A percentile compares a stretch with the other conserved stretches of the same genome.
These are phyloP conservation scores for Pithys albifrons DNA, from an alignment of 2,113 vertebrate species.

Conservation along the genomic window DNA sequence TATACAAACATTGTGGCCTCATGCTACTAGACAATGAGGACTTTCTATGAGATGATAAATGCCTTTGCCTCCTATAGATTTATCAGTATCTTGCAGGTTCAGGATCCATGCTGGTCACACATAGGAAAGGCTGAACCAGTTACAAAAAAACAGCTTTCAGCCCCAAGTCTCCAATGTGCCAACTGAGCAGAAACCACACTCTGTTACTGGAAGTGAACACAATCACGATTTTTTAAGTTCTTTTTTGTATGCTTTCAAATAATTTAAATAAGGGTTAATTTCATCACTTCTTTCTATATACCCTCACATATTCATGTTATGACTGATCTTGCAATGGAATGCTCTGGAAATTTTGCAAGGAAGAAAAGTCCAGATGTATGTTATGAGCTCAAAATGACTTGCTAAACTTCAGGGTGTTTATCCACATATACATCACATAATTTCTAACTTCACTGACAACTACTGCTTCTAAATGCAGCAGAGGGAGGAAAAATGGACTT, in stretches of 20 bases:
- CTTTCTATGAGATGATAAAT: slow-evolving; percentile 53
- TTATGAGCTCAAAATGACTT: background rate
- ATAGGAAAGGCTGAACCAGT: background rate
- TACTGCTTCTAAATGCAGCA: background rate
- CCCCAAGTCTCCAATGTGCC: background rate
- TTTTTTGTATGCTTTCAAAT: background rate
- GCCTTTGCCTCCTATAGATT: slow-evolving; percentile 30
- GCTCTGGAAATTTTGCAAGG: background rate
- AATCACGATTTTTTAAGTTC: rapidly evolving
- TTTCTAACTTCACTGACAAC: background rate
- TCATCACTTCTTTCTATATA: background rate
- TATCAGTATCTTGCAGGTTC: slow-evolving; percentile 33
- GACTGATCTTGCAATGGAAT: background rate
- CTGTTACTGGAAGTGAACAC: background rate
- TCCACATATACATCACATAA: background rate
- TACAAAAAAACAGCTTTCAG: background rate
- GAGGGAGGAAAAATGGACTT: background rate
- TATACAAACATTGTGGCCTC: slow-evolving; percentile 28
- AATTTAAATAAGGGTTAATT: background rate
- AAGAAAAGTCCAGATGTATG: background rate
- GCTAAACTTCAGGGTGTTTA: background rate
- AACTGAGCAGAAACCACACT: background rate
- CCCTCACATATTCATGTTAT: background rate
- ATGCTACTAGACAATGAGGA: slow-evolving; percentile 31
- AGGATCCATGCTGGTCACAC: slow-evolving; percentile 30